Conservation (phyloP, 1,140 invertebrate species). For the Drosophila parvula region DNA sequence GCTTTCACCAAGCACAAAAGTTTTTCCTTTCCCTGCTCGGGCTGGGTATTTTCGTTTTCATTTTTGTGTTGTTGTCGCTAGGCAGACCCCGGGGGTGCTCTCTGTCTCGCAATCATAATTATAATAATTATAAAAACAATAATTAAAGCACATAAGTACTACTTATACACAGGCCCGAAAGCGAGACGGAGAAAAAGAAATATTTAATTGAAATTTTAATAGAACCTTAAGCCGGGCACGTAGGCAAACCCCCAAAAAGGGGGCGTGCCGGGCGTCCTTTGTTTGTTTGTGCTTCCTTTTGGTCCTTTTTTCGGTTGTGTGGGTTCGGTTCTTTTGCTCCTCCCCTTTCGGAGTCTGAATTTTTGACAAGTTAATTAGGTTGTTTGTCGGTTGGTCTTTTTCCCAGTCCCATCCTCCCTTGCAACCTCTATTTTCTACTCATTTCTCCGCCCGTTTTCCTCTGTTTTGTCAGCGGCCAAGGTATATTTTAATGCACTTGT, state of each 20-base stretch:
- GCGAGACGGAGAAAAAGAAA: conserved; percentile 35
- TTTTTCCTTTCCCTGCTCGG: conserved; percentile 4
- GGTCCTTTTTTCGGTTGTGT: conserved; percentile 28
- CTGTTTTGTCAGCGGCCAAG: conserved; percentile 7
- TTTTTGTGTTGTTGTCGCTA: conserved; percentile 9
- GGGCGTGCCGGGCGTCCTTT: conserved; percentile 18
- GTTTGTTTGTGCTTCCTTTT: conserved; percentile 10
- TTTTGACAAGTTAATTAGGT: conserved; percentile 77
- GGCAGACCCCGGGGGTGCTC: conserved; percentile 15
- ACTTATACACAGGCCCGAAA: neutral
- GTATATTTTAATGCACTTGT: conserved; percentile 68
- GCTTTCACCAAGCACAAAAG: conserved; percentile 8
- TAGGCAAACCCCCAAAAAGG: conserved; percentile 32
- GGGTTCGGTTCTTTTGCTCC: conserved; percentile 27
- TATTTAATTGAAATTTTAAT: conserved; percentile 76
- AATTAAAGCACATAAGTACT: conserved; percentile 55
- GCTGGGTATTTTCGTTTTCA: neutral
- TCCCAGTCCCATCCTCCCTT: neutral
- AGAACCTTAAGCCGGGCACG: conserved; percentile 67
- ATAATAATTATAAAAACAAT: conserved; percentile 74
- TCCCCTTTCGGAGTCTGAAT: conserved; percentile 44
- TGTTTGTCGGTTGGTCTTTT: conserved; percentile 50
- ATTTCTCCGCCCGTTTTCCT: neutral
- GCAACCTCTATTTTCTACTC: neutral
- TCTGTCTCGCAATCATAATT: conserved; percentile 64